Base-by-base conservation (phyloP, 2,113 vertebrate genomes). In the Prochilodus magdalenae region DNA sequence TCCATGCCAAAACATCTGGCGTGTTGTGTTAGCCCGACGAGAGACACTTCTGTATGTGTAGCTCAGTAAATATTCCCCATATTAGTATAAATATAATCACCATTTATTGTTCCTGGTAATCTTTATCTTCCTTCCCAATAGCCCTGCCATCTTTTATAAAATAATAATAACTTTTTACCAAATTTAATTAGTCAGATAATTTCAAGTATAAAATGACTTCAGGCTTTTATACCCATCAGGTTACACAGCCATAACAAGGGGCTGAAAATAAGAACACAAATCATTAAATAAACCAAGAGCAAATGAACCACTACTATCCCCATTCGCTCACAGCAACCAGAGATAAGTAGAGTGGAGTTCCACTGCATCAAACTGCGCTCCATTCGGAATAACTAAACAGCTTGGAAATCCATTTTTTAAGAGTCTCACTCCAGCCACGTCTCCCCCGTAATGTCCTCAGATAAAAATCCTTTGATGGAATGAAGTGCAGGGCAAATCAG, bases 401-500 rank as follows among this genome's bases (percentile, higher is more conserved):
- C 53, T 22, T 5, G 0, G 53, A 22, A 57, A 70, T 67, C 12
- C 11, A 36, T n/a, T 49, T 36, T 51, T 16, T 66, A 13, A 22
- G 27, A 53, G 14, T 33, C 27, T 57, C 15, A 55, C 29, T 20
- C 49, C 5, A 5, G 7, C 47, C 24, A 57, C 10, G 27, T 30
- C 66, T 70, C 8, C 1, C 10, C 36, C 44, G 11, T 70, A 24
- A 20, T 40, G 33, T 44, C 18, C 36, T 70, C 18, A 75, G 40
- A 80, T 62, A 72, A 60, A 70, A 62, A 63, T 36, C 6, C 20
- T 30, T 74, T 36, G 26, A 69, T 16, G 14, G 53, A 77, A 53
- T 18, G 12, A 47, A 36, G 13, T 51, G 20, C 15, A 15, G 26
- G 26, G 44, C 22, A 22, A 63, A 12, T 33, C n/a, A 49, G 60